Evolutionary conservation across 2,113 vertebrate genomes (phyloP).

Genomic region (Picathartes gymnocephalus): DNA sequence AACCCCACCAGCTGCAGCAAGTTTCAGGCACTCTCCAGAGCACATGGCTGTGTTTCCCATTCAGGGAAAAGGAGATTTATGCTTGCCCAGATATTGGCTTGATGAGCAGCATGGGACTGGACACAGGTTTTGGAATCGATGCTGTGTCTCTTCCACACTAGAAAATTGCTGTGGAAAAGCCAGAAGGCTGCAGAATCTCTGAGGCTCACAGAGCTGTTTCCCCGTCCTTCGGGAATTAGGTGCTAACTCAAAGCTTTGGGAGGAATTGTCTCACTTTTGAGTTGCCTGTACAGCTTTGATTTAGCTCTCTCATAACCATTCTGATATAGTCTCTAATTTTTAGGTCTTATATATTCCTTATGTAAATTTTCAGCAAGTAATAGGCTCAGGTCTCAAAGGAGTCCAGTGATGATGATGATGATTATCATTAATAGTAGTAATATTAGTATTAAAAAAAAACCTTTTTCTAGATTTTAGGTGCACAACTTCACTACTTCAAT

Average conservation of each 20-base stretch:
- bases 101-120: not conserved
- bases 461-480: not conserved
- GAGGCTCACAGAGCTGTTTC: not conserved
- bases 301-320: not conserved
- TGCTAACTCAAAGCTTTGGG: not conserved
- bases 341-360: not conserved
- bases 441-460: not conserved
- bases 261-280: not conserved
- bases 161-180: not conserved
- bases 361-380: not conserved
- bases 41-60: not conserved
- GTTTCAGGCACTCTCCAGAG: not conserved
- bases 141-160: not conserved
- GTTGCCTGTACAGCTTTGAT: not conserved
- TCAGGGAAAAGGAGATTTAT: not conserved
- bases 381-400: not conserved
- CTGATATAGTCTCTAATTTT: not conserved
- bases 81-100: not conserved
- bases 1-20: not conserved
- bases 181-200: not conserved
- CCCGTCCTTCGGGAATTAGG: not conserved
- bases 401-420: not conserved
- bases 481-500: not conserved
- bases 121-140: fast-evolving
- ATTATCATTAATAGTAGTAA: no score